These are phyloP conservation scores for Psilanteris sp. DNA, from an alignment of 1,140 invertebrate species.

Conservation along the genomic window DNA sequence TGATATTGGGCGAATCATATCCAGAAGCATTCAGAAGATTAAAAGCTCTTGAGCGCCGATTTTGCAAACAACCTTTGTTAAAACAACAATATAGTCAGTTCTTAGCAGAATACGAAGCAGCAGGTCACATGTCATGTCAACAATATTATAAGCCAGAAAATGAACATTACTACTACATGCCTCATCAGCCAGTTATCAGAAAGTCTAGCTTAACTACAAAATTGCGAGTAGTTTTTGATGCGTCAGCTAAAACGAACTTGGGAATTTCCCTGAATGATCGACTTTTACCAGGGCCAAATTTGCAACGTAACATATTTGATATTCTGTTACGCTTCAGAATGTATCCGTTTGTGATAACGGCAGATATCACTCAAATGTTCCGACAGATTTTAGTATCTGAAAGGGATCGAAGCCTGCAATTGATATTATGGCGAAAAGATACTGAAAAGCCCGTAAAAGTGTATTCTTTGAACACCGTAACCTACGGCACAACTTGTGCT, in stretches of 20 bases:
- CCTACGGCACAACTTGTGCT: conserved; percentile 6
- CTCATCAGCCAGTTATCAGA: conserved; percentile 2
- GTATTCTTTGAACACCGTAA: conserved; percentile 1
- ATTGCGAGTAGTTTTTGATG: neutral
- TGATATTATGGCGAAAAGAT: conserved; percentile 1
- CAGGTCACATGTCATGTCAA: neutral
- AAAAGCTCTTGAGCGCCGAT: neutral
- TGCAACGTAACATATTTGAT: neutral
- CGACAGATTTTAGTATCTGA: neutral
- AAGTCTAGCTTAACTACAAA: neutral
- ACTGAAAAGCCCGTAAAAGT: neutral
- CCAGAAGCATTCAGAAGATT: neutral
- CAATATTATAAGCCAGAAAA: neutral
- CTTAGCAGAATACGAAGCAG: conserved; percentile 1
- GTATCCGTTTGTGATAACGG: neutral
- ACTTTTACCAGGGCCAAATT: neutral
- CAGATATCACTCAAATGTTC: neutral
- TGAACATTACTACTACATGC: conserved; percentile 14
- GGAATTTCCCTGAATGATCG: neutral
- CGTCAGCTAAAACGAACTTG: neutral
- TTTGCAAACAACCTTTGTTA: neutral
- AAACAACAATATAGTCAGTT: conserved; percentile 14
- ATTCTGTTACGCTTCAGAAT: neutral
- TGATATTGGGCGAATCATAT: conserved; percentile 3
- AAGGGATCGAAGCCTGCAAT: conserved; percentile 1